Conservation (phyloP, 1,140 invertebrate species). For the Drosophila pallidifrons region DNA sequence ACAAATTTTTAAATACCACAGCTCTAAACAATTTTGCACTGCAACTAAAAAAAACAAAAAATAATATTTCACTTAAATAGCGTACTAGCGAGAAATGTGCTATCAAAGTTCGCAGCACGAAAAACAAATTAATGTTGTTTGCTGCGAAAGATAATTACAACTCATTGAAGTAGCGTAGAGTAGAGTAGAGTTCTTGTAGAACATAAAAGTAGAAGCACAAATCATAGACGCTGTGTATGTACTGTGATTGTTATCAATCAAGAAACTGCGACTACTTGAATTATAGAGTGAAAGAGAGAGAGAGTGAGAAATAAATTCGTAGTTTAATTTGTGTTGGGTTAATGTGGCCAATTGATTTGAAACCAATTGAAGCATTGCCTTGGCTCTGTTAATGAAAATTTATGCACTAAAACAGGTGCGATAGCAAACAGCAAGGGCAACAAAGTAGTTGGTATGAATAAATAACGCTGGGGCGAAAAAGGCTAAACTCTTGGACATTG, state of each 20-base stretch:
- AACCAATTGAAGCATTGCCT: neutral
- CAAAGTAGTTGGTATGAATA: constrained; percentile 23
- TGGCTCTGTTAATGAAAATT: constrained; percentile 57
- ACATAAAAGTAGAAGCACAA: neutral
- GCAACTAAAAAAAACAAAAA: too few relatives aligned
- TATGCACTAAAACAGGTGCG: constrained; percentile 68
- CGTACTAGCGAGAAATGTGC: too few relatives aligned
- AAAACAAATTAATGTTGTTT: too few relatives aligned
- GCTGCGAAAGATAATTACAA: neutral
- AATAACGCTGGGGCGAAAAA: constrained; percentile 21
- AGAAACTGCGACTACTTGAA: too few relatives aligned
- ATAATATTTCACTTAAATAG: too few relatives aligned
- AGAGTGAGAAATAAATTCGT: too few relatives aligned
- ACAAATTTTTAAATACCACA: too few relatives aligned
- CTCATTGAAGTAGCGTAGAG: neutral
- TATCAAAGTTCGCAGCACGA: too few relatives aligned
- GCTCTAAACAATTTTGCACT: too few relatives aligned
- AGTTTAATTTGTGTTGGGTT: neutral
- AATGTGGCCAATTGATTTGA: constrained; percentile 6
- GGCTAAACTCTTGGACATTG: constrained; percentile 26
- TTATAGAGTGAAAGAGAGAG: too few relatives aligned
- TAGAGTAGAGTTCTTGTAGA: neutral
- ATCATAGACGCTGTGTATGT: neutral
- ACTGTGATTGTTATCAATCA: neutral
- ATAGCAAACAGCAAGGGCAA: constrained; percentile 14